Evolutionary conservation across 1,140 invertebrate genomes (phyloP).

Genomic region (Bombyx mandarina): DNA sequence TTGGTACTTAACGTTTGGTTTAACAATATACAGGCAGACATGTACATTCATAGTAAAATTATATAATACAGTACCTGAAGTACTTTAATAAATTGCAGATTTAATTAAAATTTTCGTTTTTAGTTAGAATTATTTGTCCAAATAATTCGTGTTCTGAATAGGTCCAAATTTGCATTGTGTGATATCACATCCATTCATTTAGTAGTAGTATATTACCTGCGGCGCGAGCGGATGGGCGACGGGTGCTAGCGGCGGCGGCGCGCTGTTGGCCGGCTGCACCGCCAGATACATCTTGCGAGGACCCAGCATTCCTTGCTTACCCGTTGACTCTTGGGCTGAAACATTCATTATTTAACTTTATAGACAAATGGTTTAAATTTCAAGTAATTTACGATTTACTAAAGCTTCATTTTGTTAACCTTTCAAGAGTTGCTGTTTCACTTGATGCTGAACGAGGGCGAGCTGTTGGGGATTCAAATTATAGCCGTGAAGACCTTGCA

Average conservation of each 20-base stretch:
- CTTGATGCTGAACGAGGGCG: slow-evolving; percentile 86
- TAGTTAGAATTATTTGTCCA: no score
- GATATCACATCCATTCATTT: slow-evolving; percentile 7
- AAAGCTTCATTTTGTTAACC: slow-evolving; percentile 61
- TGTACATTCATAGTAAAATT: background rate
- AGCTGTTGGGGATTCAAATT: slow-evolving; percentile 86
- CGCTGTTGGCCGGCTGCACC: slow-evolving; percentile 76
- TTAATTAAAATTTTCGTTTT: no score
- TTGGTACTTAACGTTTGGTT: background rate
- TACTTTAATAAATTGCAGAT: no score
- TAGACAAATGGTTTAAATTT: background rate
- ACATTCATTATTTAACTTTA: slow-evolving; percentile 3
- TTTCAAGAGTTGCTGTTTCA: slow-evolving; percentile 89
- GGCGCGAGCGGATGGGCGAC: slow-evolving; percentile 53
- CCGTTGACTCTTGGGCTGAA: slow-evolving; percentile 83
- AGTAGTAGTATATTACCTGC: slow-evolving; percentile 65
- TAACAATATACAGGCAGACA: background rate
- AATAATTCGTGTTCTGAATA: no score
- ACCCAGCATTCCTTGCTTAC: slow-evolving; percentile 85
- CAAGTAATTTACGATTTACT: no score
- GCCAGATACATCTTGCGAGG: slow-evolving; percentile 89
- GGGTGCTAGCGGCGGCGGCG: slow-evolving; percentile 46
- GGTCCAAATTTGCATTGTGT: no score
- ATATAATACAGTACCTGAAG: background rate
- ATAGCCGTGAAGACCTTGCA: slow-evolving; percentile 86